Percentiles rank a stretch among this genome's conserved stretches.
These are phyloP conservation scores for Diarsia rubi DNA, from an alignment of 2,888 invertebrate species.

Conservation along the genomic window DNA sequence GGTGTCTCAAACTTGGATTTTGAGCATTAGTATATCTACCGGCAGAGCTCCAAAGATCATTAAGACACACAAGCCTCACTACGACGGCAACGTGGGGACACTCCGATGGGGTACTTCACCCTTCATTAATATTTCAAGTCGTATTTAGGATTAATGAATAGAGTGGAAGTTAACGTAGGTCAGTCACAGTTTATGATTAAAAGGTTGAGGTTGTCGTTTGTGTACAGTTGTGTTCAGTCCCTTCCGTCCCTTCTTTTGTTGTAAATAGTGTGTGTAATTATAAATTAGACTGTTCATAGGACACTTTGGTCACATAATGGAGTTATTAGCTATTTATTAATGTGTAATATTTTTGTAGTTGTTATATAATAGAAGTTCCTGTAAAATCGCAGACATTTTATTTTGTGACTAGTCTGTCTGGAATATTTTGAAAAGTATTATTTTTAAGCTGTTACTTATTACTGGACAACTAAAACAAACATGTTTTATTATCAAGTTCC, in stretches of 20 bases:
- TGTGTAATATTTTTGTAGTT: not conserved
- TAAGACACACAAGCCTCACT: too few relatives aligned
- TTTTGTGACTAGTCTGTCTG: not conserved
- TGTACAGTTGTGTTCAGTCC: slow-evolving; percentile 27
- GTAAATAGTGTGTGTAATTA: slow-evolving; percentile 32
- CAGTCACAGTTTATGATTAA: slow-evolving; percentile 23
- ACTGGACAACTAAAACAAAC: not conserved
- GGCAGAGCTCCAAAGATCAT: too few relatives aligned
- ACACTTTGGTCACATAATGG: not conserved
- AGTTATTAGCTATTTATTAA: not conserved
- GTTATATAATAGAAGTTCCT: not conserved
- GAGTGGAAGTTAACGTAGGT: slow-evolving; percentile 6
- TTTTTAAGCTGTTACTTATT: not conserved
- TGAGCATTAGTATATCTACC: too few relatives aligned
- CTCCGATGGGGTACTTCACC: not conserved
- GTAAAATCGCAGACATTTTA: not conserved
- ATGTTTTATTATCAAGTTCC: not conserved
- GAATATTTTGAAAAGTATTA: not conserved
- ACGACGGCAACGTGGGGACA: too few relatives aligned
- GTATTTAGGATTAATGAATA: not conserved
- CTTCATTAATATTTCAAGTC: not conserved
- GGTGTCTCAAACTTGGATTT: too few relatives aligned
- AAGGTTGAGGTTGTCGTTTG: slow-evolving; percentile 12
- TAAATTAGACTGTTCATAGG: slow-evolving; percentile 5
- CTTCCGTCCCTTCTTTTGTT: slow-evolving; percentile 15